Conservation (phyloP, 2,113 vertebrate genomes). For the Triplophysa rosa region DNA sequence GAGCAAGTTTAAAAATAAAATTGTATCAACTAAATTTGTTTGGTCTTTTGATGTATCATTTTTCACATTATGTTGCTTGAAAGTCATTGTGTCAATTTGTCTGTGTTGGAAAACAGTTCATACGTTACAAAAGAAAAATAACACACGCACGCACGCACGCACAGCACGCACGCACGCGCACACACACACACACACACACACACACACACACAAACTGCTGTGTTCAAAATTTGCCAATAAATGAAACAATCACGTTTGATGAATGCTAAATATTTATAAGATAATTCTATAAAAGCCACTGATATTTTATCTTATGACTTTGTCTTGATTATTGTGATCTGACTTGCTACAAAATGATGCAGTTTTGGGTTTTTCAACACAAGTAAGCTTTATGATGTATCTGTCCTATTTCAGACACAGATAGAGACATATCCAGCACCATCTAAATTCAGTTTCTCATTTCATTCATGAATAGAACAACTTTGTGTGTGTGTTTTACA, state of each 20-base stretch:
- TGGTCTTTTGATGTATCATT: constrained; percentile 60
- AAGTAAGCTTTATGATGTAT: neutral
- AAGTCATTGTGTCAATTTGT: neutral
- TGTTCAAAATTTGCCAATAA: no score
- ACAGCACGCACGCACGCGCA: no score
- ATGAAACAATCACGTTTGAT: no score
- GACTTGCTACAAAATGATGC: no score
- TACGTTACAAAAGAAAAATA: neutral
- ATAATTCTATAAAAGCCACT: no score
- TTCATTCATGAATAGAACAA: constrained; percentile 51
- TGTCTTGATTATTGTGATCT: no score
- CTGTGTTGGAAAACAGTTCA: neutral
- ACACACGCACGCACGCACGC: no score
- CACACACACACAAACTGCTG: no score
- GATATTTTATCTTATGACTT: no score
- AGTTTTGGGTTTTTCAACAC: neutral
- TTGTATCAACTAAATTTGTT: constrained; percentile 65
- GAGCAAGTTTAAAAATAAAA: constrained; percentile 69
- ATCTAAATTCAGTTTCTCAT: constrained; percentile 42
- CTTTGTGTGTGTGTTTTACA: constrained; percentile 52
- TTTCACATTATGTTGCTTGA: constrained; percentile 50
- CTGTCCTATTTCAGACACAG: constrained; percentile 1
- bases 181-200: no score
- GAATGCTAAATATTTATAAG: no score
- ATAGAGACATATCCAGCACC: constrained; percentile 13